Evolutionary conservation across 1,140 invertebrate genomes (phyloP), one percentile per base, ranked within the genome.

Genomic region (Pygmarrhopalites habei): DNA sequence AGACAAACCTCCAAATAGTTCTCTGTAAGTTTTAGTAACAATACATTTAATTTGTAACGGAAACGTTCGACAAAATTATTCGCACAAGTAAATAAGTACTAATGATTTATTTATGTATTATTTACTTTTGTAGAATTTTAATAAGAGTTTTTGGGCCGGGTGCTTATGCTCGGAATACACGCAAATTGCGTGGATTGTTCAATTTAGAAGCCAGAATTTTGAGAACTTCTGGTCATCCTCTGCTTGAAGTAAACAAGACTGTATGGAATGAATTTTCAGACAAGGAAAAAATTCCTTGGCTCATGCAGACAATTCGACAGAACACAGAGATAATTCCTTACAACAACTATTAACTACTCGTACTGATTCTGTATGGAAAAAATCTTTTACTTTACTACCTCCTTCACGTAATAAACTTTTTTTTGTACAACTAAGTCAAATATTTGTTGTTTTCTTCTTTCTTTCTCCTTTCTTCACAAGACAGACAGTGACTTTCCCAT

Each of bases 41-140:
- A 12, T n/a, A 12, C 39, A 12, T 12, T 41, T 41, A n/a, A 41
- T 12, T n/a, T 41, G 39, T 41, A n/a, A 12, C 12, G 12, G 12
- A 41, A n/a, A 12, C 12, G 39, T n/a, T 12, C 39, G n/a, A n/a
- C n/a, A n/a, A n/a, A n/a, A n/a, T n/a, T n/a, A n/a, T n/a, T n/a
- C n/a, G n/a, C n/a, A n/a, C n/a, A n/a, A n/a, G n/a, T n/a, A n/a
- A n/a, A n/a, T n/a, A n/a, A n/a, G n/a, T n/a, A 41, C 29, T 46
- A 15, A 23, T 65, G 52, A 56, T 46, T 28, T 17, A 10, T 15
- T 47, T 15, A 19, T n/a, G 39, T 26, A 58, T n/a, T n/a, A n/a
- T n/a, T n/a, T n/a, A n/a, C n/a, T n/a, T 49, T 66, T 78, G 35
- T 69, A 82, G 80, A 55, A 70, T 81, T 56, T 60, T 77, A 25